phyloP scores from a whole-genome alignment of 2,888 invertebrate genomes.

The Chymomyza caudatula region DNA sequence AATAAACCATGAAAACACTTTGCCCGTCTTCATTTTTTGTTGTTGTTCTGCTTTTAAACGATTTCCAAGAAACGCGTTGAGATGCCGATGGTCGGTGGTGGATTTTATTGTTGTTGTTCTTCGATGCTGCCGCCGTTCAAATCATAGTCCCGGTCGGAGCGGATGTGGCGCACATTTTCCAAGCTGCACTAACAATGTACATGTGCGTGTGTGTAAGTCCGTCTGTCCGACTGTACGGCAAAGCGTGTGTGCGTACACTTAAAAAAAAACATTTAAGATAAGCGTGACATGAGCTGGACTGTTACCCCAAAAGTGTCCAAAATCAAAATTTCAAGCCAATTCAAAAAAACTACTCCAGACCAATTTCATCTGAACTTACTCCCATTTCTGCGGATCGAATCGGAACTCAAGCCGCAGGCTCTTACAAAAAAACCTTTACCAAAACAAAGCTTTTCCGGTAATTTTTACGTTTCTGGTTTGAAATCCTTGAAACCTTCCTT shows the following conservation, averaged over 20 bases:
- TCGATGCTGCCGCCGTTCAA: constrained; percentile 21
- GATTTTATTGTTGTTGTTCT: neutral
- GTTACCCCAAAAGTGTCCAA: neutral
- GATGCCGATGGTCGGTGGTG: constrained; percentile 17
- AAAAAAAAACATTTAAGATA: neutral
- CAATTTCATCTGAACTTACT: no score
- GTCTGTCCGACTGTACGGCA: neutral
- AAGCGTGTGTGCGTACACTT: neutral
- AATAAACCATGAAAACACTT: constrained; percentile 15
- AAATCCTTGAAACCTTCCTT: no score
- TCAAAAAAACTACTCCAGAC: no score
- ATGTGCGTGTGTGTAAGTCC: constrained; percentile 21
- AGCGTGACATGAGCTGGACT: neutral
- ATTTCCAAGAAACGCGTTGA: constrained; percentile 55
- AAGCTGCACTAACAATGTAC: constrained; percentile 9
- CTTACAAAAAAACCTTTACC: no score
- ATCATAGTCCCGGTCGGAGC: constrained; percentile 28
- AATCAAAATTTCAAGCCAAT: no score
- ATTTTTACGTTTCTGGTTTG: no score
- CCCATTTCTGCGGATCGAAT: no score
- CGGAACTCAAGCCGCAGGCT: no score
- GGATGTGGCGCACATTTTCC: constrained; percentile 63
- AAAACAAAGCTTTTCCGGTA: no score
- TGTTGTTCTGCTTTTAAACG: constrained; percentile 52
- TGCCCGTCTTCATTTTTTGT: constrained; percentile 11